Evolutionary conservation across 2,113 vertebrate species (phyloP).

Genomic region (Brachypodius melanocephalos): DNA sequence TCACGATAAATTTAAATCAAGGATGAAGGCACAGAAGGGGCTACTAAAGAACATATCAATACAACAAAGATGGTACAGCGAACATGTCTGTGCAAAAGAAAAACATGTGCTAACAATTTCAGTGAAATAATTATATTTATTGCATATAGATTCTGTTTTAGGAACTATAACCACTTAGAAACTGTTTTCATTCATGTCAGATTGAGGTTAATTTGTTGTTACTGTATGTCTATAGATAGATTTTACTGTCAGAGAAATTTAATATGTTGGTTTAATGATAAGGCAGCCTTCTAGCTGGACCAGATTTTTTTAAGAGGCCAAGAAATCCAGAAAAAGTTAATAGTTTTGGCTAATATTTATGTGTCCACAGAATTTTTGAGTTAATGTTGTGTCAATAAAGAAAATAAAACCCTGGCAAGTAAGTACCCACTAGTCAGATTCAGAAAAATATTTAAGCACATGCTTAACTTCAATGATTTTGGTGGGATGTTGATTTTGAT

Average conservation of each 20-base stretch:
- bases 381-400: conserved; percentile 10
- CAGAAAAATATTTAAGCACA: not conserved
- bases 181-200: conserved; percentile 78
- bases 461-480: not conserved
- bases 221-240: conserved; percentile 69
- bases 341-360: conserved; percentile 34
- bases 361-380: not conserved
- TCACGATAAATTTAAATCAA: conserved; percentile 81
- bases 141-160: conserved; percentile 77
- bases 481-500: conserved; percentile 17
- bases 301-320: conserved; percentile 10
- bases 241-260: conserved; percentile 71
- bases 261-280: conserved; percentile 71
- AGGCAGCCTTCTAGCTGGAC: conserved; percentile 51
- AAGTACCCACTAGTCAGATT: not conserved
- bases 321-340: conserved; percentile 36
- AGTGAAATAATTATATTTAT: conserved; percentile 78
- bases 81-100: conserved; percentile 53
- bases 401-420: not conserved
- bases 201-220: conserved; percentile 80
- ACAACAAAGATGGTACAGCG: conserved; percentile 68
- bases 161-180: conserved; percentile 78
- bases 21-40: conserved; percentile 64
- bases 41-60: conserved; percentile 69
- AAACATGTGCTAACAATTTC: conserved; percentile 82